Evolutionary conservation across 2,797 vertebrate species (phyloP), one percentile per base, ranked within the genome.

Genomic region (Hipposideros larvatus): DNA sequence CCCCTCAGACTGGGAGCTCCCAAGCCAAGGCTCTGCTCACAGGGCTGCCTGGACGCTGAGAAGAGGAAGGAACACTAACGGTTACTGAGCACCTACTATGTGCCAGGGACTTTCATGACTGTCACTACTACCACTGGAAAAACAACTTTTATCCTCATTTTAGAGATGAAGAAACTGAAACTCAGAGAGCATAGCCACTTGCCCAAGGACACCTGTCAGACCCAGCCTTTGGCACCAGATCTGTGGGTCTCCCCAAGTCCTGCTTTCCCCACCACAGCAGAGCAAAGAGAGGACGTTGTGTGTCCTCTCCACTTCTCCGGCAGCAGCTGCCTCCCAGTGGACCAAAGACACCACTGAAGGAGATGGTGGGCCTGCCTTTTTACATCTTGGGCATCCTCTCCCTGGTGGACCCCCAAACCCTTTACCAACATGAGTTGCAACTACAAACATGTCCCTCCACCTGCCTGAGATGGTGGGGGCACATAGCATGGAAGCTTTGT

Each of bases 271-370:
- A 21, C 37, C 34, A 65, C 22, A 70, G 48, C 37, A 59, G 43
- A 46, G 8, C 1, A 37, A 21, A 6, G 19, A 37, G 37, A 37
- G 37, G 37, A 37, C 37, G 37, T 3, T 37, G 37, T 37, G 37
- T 37, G 37, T 37, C 37, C 37, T 21, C 37, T n/a, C 46, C 9
- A 0, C 43, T 8, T 0, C 11, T 28, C 11, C 4, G 26, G 43
- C 2, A 9, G 37, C 2, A 5, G 37, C 77, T 1, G 37, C 84
- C 57, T 48, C 55, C 74, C 85, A 26, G 53, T 21, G 13, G 21
- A 28, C 11, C 0, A 0, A 37, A 77, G 61, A 26, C 13, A 7
- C 2, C 0, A 0, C 9, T 11, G 26, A 7, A 5, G 16, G 55
- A 28, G 41, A 43, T 2, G 1, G 4, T 1, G 26, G 10, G 2